A percentile compares a stretch with the other conserved stretches of the same genome.
Evolutionary conservation across 92 coral and sea anemone species (phyloP).

Genomic region (Phymanthus crucifer): DNA sequence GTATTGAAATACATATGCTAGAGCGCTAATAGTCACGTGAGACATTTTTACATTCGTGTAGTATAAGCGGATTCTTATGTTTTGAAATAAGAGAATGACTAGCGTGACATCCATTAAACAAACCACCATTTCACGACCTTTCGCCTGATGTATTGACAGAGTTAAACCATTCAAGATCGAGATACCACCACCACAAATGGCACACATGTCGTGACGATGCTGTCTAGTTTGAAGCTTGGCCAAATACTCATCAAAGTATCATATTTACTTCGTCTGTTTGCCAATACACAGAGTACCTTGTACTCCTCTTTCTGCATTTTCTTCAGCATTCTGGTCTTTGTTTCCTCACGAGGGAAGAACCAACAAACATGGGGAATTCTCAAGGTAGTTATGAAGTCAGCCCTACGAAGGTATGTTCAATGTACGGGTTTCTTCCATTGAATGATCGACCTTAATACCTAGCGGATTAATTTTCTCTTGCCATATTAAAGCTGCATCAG

Average conservation of each 20-base stretch:
- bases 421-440: neutral
- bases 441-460: neutral
- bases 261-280: neutral
- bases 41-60: too few species aligned
- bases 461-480: neutral
- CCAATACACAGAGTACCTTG: neutral
- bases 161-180: neutral
- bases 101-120: neutral
- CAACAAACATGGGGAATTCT: constrained; percentile 26
- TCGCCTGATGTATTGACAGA: neutral
- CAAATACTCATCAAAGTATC: constrained; percentile 18
- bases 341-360: neutral
- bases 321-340: neutral
- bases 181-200: neutral
- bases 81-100: neutral
- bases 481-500: neutral
- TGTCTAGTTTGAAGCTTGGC: constrained; percentile 16
- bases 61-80: too few species aligned
- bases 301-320: neutral
- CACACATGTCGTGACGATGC: neutral
- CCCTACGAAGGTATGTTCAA: neutral
- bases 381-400: constrained; percentile 36
- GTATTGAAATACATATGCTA: too few species aligned
- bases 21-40: too few species aligned
- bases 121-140: neutral